Evolutionary conservation across 2,888 invertebrate genomes (phyloP), one percentile per base, ranked within the genome.

Genomic region (Phortica magna): DNA sequence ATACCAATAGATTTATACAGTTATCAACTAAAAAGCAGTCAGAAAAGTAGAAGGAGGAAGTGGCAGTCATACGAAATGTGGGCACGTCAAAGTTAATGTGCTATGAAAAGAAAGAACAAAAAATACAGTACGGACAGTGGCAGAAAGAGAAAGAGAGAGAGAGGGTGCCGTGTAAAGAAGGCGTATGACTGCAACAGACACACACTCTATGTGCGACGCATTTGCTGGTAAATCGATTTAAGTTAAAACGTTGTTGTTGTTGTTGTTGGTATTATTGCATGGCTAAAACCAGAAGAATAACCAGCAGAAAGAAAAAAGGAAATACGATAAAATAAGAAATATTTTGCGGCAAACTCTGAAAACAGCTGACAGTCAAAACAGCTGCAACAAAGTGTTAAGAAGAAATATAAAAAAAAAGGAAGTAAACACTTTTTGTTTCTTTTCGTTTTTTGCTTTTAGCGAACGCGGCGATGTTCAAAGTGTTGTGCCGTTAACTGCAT

Each of bases 11-110:
- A 65, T 65, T 65, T 65, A 65, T 65, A 65, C 65, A 65, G 41
- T 39, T 65, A 65, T 65, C 65, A 65, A 65, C 65, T 65, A 41
- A 41, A 65, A 65, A 65, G 65, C 65, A 65, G 61, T 61, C 61
- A 61, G 61, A 61, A 22, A 17, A 22, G 22, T 17, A 61, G 22
- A 7, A 6, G 22, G 19, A 61, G 61, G 22, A 55, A 55, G 14
- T 7, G 7, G 17, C 55, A 55, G 17, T 17, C 55, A 17, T n/a
- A 55, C 55, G 14, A 61, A 61, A 61, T 61, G 61, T 61, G 61
- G 61, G 61, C 61, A 61, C 61, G 61, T 61, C 61, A 61, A 61
- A 61, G 61, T 61, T 61, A 61, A 61, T 61, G 61, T 19, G 61
- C 61, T 61, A 22, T 61, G 61, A 22, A 22, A 61, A 22, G 31